Evolutionary conservation across 2,888 invertebrate genomes (phyloP).

Genomic region (Dinocampus coccinellae): DNA sequence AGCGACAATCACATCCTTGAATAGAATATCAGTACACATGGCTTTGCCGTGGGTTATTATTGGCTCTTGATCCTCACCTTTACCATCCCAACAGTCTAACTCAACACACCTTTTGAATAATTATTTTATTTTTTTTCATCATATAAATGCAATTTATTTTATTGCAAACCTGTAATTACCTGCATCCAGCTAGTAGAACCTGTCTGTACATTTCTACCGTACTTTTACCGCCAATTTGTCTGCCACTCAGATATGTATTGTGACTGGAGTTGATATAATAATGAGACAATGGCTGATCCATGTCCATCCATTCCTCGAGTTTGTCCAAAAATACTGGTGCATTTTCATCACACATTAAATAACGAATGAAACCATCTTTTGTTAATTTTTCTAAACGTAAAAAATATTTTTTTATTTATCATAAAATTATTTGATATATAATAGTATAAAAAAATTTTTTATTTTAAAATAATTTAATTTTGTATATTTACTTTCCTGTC

Average conservation of each 20-base stretch:
- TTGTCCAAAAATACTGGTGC: slow-evolving; percentile 79
- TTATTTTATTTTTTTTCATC: neutral
- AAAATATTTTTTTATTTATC: neutral
- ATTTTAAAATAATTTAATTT: neutral
- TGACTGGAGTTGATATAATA: slow-evolving; percentile 81
- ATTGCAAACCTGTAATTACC: slow-evolving; percentile 49
- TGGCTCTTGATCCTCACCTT: slow-evolving; percentile 77
- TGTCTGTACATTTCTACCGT: slow-evolving; percentile 78
- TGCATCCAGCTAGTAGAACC: slow-evolving; percentile 65
- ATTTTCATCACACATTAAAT: slow-evolving; percentile 81
- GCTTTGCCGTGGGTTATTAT: slow-evolving; percentile 83
- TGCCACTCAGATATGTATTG: slow-evolving; percentile 75
- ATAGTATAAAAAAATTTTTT: neutral
- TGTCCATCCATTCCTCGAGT: slow-evolving; percentile 76
- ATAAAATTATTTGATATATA: neutral
- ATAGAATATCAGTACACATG: slow-evolving; percentile 80
- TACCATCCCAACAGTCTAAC: slow-evolving; percentile 80
- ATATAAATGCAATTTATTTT: neutral
- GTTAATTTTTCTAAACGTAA: slow-evolving; percentile 68
- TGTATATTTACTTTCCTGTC: slow-evolving; percentile 66
- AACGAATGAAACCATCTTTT: slow-evolving; percentile 77
- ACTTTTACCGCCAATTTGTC: slow-evolving; percentile 79
- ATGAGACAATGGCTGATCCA: slow-evolving; percentile 80
- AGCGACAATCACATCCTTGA: slow-evolving; percentile 76
- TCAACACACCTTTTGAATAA: slow-evolving; percentile 74